Base-by-base conservation (phyloP, 92 coral and sea anemone species). In the Epizoanthus scotinus region DNA sequence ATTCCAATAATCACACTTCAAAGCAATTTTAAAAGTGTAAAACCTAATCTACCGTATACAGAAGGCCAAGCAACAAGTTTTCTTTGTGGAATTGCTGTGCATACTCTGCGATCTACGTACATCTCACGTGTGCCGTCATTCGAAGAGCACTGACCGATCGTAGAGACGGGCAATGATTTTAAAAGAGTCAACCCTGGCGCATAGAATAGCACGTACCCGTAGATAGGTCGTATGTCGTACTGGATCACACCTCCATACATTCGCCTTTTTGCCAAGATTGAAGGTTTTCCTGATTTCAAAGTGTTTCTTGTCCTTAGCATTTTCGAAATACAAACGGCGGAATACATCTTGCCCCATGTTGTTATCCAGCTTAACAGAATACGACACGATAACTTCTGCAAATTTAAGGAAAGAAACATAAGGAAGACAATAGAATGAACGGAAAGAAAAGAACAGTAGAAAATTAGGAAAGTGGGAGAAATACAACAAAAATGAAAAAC, bases 291-390 rank as follows among this genome's bases (percentile, higher is more conserved):
- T 44, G 24, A 38, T 71, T 25, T 78, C 25, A 69, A 85, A 94
- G 40, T 59, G 27, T 47, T 70, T 86, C 27, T 85, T 73, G 27
- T 63, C 81, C 64, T 71, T 78, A 3, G 50, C 70, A 6, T 89
- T 83, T 42, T 72, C 28, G 74, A 94, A 87, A 56, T 89, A 94
- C 78, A 94, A 82, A 19, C 98, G 91, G 20, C 92, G 84, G 28
- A 84, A 80, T 10, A 36, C 50, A 21, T 70, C 78, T 14, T 58
- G 17, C 19, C 26, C 55, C 65, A 79, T 83, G 77, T 84, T 89
- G 69, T 68, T 81, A 55, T 94, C 98, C 70, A 94, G 89, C 66
- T 77, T 87, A 15, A 94, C 67, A 57, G 86, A 65, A 73, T 86
- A 94, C 13, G 86, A 53, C 52, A 88, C 80, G 34, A 68, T 27